phyloP scores from a whole-genome alignment of 2,113 vertebrate genomes.

The Uropsilus gracilis region DNA sequence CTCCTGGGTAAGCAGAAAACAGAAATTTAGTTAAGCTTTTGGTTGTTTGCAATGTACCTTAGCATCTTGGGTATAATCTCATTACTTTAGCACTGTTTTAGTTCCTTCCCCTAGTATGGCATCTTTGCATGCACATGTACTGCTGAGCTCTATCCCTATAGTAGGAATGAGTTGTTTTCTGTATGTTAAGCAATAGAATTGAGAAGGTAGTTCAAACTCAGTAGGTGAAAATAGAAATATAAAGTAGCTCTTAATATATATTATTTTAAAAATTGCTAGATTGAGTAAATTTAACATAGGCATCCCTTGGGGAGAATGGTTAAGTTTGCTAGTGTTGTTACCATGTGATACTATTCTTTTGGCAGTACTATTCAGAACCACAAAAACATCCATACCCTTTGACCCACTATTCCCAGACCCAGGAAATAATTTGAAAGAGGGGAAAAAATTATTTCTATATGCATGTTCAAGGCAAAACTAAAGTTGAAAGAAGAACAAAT shows the following conservation, averaged over 20 bases:
- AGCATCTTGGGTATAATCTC: neutral
- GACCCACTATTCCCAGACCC: neutral
- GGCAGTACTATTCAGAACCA: neutral
- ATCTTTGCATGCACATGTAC: neutral
- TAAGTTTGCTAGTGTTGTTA: neutral
- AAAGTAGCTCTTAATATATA: neutral
- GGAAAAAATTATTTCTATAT: neutral
- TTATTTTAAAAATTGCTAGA: neutral
- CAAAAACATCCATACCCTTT: conserved; percentile 14
- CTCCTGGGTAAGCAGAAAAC: neutral
- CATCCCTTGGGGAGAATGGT: neutral
- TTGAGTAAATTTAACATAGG: neutral
- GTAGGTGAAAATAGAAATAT: neutral
- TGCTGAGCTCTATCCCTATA: neutral
- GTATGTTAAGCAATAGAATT: neutral
- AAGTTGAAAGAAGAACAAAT: neutral
- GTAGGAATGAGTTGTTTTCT: neutral
- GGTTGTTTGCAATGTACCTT: neutral
- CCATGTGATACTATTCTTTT: neutral
- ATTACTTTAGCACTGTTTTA: neutral
- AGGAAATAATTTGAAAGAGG: conserved; percentile 15
- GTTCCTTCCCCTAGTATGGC: neutral
- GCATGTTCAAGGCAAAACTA: conserved; percentile 20
- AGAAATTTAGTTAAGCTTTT: neutral
- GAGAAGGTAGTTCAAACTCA: neutral